Base-by-base conservation (phyloP, 2,888 invertebrate genomes). In the Brachyopa scutellaris region DNA sequence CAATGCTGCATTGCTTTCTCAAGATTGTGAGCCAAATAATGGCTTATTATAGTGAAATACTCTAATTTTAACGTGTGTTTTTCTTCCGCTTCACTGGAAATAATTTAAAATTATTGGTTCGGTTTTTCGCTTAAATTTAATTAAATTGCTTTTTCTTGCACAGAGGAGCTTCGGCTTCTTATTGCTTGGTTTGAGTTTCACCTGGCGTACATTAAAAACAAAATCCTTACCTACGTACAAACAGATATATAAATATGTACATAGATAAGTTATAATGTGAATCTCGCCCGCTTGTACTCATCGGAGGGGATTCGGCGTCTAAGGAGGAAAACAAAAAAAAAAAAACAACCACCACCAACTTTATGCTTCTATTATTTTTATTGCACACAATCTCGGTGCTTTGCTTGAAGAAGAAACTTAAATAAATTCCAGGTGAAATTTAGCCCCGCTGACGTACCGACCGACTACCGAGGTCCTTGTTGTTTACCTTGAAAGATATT, bases 381-480 rank as follows among this genome's bases (percentile, higher is more conserved):
- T 80, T 80, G 76, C 76, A 76, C 31, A 69, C 62, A 80, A 74
- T 80, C 76, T 40, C 49, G 29, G 69, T 57, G 31, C 19, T 38
- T 62, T 19, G 33, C 62, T 69, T 31, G 78, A 57, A 51, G 72
- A 47, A 47, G 57, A 55, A 64, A 69, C 62, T 80, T 80, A 61
- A 78, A 78, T 78, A 78, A 73, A 78, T 78, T 73, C 79, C 79
- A 69, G 79, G 67, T 82, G 80, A 82, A 74, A 76, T 70, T 70
- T 72, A 77, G 61, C 64, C 69, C 23, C 80, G 64, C 51, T 82
- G 79, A 69, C 42, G 62, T 62, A 36, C 42, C n/a, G n/a, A n/a
- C n/a, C n/a, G n/a, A n/a, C n/a, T n/a, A n/a, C n/a, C 57, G 13
- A 66, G 42, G 70, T 55, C 70, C 66, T 66, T 72, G 64, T 21